These are phyloP conservation scores for Otolemur garnettii DNA, from an alignment of 2,113 vertebrate species.

Conservation along the genomic window DNA sequence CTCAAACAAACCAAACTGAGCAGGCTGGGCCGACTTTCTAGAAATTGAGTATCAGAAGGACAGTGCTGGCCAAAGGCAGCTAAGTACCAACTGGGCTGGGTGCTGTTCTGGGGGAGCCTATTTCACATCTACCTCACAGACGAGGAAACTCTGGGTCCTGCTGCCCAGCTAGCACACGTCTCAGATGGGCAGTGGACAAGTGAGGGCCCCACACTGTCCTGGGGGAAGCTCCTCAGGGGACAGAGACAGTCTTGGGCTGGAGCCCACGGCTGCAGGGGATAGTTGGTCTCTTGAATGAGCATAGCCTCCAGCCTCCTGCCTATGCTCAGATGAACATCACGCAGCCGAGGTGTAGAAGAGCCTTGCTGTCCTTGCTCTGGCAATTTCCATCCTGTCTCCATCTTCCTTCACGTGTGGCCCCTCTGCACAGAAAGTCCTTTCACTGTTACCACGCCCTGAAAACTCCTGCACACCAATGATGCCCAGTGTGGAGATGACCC, in stretches of 20 bases:
- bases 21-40: rapidly evolving
- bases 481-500: background rate
- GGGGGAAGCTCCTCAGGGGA: too few relatives aligned
- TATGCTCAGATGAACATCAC: rapidly evolving
- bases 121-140: background rate
- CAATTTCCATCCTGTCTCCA: rapidly evolving
- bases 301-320: background rate
- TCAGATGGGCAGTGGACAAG: background rate
- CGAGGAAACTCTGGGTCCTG: rapidly evolving
- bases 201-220: rapidly evolving
- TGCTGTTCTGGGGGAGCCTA: rapidly evolving
- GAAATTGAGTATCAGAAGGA: rapidly evolving
- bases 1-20: too few relatives aligned
- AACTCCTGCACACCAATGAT: background rate
- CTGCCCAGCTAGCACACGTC: background rate
- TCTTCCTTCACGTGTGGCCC: background rate
- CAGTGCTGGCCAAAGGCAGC: background rate
- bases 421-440: background rate
- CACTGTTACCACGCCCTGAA: too few relatives aligned
- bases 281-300: rapidly evolving
- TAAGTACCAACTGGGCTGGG: rapidly evolving
- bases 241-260: too few relatives aligned
- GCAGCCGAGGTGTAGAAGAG: background rate
- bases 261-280: background rate
- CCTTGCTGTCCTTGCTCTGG: background rate